These are phyloP conservation scores for Yponomeuta malinellus DNA, from an alignment of 2,888 invertebrate species.

Conservation along the genomic window DNA sequence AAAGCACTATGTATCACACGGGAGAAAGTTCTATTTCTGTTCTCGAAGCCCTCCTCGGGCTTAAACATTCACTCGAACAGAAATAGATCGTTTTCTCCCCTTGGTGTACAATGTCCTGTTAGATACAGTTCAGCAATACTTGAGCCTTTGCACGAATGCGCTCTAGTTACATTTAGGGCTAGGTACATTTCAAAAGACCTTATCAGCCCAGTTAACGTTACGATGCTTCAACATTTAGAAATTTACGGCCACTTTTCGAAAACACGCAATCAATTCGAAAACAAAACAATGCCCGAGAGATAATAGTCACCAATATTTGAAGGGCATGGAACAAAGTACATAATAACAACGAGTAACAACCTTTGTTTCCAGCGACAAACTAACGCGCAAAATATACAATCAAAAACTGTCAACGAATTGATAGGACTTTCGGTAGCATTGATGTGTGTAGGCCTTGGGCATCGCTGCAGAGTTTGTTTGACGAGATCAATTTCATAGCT, in stretches of 20 bases:
- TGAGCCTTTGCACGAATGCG: no score
- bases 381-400: conserved; percentile 29
- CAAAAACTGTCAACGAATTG: conserved; percentile 37
- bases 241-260: background rate
- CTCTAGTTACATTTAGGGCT: no score
- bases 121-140: no score
- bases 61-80: no score
- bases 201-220: background rate
- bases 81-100: no score
- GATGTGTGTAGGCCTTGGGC: conserved; percentile 42
- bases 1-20: no score
- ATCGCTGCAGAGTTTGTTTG: conserved; percentile 29
- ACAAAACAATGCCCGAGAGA: background rate
- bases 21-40: no score
- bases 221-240: background rate
- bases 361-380: conserved; percentile 16
- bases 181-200: no score
- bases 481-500: conserved; percentile 57
- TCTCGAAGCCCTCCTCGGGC: no score
- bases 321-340: background rate
- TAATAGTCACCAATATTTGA: background rate
- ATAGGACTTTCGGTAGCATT: conserved; percentile 31
- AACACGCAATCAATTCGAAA: background rate
- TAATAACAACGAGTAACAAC: background rate
- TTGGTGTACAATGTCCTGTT: no score